Base-by-base conservation (phyloP, 2,797 vertebrate species). In the Microchirus variegatus region DNA sequence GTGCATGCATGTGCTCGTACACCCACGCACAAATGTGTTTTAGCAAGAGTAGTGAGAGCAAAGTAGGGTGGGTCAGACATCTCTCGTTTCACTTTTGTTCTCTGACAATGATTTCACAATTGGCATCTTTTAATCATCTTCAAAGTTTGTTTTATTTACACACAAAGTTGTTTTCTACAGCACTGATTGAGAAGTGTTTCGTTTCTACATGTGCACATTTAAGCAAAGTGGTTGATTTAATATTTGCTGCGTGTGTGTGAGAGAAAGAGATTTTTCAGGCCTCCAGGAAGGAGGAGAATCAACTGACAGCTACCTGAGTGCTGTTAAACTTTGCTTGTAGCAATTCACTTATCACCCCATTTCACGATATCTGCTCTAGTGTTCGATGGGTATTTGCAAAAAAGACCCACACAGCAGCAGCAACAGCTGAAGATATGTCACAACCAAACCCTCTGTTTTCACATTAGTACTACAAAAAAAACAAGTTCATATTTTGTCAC, bases 241-340 rank as follows among this genome's bases (percentile, higher is more conserved):
- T 31, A 31, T 31, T 31, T 31, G 3, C 31, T 31, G 31, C 7
- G 3, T 5, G 3, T 26, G 66, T 64, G 63, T 57, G 72, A 86
- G 68, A 71, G 67, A 75, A 87, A 85, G 72, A 80, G 78, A 87
- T 89, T 80, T 59, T n/a, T n/a, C n/a, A n/a, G n/a, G n/a, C 73
- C 19, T 63, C 66, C n/a, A n/a, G 73, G 82, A 80, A 66, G 67
- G 35, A 26, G 67, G 37, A 56, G 47, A 74, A 49, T 53, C 49
- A 67, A 51, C 50, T 71, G 74, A 77, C 73, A 71, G 69, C 18
- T 61, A 36, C 41, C 66, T 78, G 68, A 73, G 49, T 57, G 51
- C 52, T 15, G 50, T 53, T 57, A 2, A 45, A 57, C 52, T 74
- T 17, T 14, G 44, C 46, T 56, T 49, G 31, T 51, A 78, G 50